These are phyloP conservation scores for Tineola bisselliella DNA, from an alignment of 2,888 invertebrate genomes.

Conservation along the genomic window DNA sequence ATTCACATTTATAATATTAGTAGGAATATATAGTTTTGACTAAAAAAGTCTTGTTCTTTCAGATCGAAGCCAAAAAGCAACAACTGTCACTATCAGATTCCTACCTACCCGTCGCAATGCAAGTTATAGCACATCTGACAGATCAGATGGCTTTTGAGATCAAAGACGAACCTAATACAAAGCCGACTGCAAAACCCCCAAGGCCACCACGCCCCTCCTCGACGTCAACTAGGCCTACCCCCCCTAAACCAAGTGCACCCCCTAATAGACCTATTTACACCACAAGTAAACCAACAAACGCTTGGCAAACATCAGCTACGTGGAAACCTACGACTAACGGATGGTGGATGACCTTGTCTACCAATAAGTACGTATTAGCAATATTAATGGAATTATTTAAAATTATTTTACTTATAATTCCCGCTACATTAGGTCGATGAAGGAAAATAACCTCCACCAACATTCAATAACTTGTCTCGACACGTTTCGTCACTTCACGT, in stretches of 20 bases:
- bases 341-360: conserved; percentile 36
- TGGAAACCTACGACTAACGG: conserved; percentile 21
- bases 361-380: conserved; percentile 37
- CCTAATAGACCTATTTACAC: background rate
- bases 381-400: too few relatives aligned
- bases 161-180: conserved; percentile 38
- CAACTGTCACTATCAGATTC: conserved; percentile 67
- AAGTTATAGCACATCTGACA: conserved; percentile 70
- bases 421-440: too few relatives aligned
- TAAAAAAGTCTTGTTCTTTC: too few relatives aligned
- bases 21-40: too few relatives aligned
- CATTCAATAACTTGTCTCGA: too few relatives aligned
- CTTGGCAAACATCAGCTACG: conserved; percentile 14
- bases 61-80: conserved; percentile 50
- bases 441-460: too few relatives aligned
- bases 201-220: conserved; percentile 22
- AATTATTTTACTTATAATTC: too few relatives aligned
- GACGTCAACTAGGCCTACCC: background rate
- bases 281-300: conserved; percentile 2
- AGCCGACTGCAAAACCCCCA: conserved; percentile 45
- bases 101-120: conserved; percentile 75
- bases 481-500: too few relatives aligned
- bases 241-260: conserved; percentile 24
- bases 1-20: too few relatives aligned
- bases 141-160: conserved; percentile 70